Base-by-base conservation (phyloP, 2,113 vertebrate genomes). In the Fregetta grallaria region DNA sequence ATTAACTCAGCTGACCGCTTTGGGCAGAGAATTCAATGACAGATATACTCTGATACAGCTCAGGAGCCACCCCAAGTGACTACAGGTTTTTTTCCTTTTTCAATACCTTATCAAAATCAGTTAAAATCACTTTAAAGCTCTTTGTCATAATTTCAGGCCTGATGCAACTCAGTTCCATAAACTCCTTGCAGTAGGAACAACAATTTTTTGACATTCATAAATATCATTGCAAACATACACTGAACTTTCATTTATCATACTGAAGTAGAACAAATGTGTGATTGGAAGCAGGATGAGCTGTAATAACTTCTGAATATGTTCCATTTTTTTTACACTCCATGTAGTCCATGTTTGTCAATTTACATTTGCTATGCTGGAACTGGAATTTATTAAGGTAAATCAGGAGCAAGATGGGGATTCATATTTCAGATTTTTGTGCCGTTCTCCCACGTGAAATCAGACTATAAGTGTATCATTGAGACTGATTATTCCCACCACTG, bases 311-410 rank as follows among this genome's bases (percentile, higher is more conserved):
- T 95, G 91, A 98, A 95, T 94, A 92, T 38, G 71, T 97, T 96
- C 88, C 52, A 72, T 86, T 97, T 94, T 94, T 97, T 96, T 96
- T 92, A 82, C 71, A 84, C 4, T 25, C 52, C 2, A 6, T 92
- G 27, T 67, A 96, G 58, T 79, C 76, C 65, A 50, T 73, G 34
- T 97, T 94, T 96, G 75, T 95, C 96, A 81, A 80, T 95, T 97
- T 96, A 90, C 45, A 12, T 97, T 95, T 97, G 20, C 89, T 97
- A 62, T 88, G 27, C 38, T 91, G 82, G 93, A 97, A 78, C 79
- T 96, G 86, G 97, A 96, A 97, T 97, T 97, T 94, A 96, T 97
- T 97, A 97, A 98, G 83, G 86, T 95, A 95, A 97, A 98, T 97
- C 97, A 96, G 86, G 38, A 93, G 86, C 83, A 96, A 94, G 38